Percentiles rank a stretch among this genome's conserved stretches.
phyloP scores from a whole-genome alignment of 1,140 invertebrate genomes.

The Drosophila arawakana region DNA sequence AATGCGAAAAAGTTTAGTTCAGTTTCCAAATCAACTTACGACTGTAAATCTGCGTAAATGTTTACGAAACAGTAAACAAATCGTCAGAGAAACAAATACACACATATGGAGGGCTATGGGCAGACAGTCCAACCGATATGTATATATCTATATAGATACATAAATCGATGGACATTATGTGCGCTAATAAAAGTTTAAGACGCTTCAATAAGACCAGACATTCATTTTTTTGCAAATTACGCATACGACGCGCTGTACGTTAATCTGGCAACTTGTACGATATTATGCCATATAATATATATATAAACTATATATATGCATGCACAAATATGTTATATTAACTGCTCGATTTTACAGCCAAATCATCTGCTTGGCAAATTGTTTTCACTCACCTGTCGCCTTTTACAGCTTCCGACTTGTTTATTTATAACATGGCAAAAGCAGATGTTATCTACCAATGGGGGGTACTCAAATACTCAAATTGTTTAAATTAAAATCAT shows the following conservation, averaged over 20 bases:
- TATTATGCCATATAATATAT: conserved; percentile 9
- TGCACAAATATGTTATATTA: conserved; percentile 28
- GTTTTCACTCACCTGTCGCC: conserved; percentile 10
- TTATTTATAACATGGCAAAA: not conserved
- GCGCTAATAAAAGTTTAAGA: conserved; percentile 77
- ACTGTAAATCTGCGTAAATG: conserved; percentile 65
- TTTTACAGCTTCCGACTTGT: conserved; percentile 2
- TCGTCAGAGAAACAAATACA: conserved; percentile 42
- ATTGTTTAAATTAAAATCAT: too few species aligned
- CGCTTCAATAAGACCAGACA: conserved; percentile 33
- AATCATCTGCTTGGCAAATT: conserved; percentile 8
- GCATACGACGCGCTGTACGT: conserved; percentile 58
- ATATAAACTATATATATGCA: too few species aligned
- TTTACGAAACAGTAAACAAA: conserved; percentile 76
- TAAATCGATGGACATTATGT: conserved; percentile 75
- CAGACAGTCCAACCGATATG: not conserved
- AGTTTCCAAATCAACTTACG: conserved; percentile 63
- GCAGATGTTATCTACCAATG: not conserved
- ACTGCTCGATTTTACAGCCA: conserved; percentile 13
- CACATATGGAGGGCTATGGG: not conserved
- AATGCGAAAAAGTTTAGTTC: conserved; percentile 50
- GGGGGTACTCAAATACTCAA: too few species aligned
- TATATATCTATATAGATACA: conserved; percentile 44
- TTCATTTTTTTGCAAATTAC: conserved; percentile 57
- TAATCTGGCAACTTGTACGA: conserved; percentile 17